Evolutionary conservation across 1,140 invertebrate species (phyloP).

Genomic region (Ridgeia piscesae): DNA sequence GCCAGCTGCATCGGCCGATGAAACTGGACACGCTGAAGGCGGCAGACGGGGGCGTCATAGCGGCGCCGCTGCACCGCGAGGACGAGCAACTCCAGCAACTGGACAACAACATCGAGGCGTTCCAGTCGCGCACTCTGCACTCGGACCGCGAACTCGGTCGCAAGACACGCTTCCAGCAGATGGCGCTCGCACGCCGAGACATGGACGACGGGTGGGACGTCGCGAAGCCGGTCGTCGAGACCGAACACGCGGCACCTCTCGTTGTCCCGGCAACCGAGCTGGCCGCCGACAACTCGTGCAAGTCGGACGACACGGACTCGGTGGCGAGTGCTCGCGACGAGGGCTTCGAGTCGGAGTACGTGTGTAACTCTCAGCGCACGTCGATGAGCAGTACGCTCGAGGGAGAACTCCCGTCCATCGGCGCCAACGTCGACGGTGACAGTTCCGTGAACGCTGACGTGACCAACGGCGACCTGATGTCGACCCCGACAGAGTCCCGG

Average conservation of each 20-base stretch:
- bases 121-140: neutral
- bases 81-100: neutral
- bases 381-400: slow-evolving; percentile 54
- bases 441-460: neutral
- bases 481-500: neutral
- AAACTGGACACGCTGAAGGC: neutral
- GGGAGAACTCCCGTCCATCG: slow-evolving; percentile 38
- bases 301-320: slow-evolving; percentile 12
- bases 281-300: neutral
- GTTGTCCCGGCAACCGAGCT: neutral
- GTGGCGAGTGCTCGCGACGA: slow-evolving; percentile 21
- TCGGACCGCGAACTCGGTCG: no score
- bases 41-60: neutral
- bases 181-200: neutral
- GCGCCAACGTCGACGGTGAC: neutral
- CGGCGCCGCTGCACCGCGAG: neutral
- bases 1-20: neutral
- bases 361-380: slow-evolving; percentile 49
- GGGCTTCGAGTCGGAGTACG: slow-evolving; percentile 53
- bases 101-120: slow-evolving; percentile 3
- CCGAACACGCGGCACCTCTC: neutral
- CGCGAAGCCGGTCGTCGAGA: neutral
- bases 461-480: neutral
- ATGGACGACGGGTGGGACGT: neutral
- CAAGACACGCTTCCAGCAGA: neutral